Percentiles rank a stretch among this genome's conserved stretches.
Evolutionary conservation across 2,888 invertebrate species (phyloP).

Genomic region (Diloba caeruleocephala): DNA sequence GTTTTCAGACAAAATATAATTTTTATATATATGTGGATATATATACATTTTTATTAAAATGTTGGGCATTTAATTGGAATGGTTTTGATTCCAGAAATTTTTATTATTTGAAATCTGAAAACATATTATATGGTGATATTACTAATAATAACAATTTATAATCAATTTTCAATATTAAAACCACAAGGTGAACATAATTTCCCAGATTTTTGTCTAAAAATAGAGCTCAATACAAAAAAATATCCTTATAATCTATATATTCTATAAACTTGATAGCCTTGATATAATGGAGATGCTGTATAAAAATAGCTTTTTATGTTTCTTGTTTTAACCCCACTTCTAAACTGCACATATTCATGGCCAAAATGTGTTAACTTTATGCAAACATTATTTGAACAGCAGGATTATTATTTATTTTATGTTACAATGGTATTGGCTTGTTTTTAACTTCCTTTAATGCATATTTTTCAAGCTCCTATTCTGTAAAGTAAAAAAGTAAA

Average conservation of each 20-base stretch:
- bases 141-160: too few relatives aligned
- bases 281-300: slow-evolving; percentile 11
- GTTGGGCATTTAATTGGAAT: too few relatives aligned
- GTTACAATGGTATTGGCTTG: slow-evolving; percentile 2
- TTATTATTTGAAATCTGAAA: too few relatives aligned
- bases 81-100: too few relatives aligned
- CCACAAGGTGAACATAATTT: too few relatives aligned
- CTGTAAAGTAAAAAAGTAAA: slow-evolving; percentile 28
- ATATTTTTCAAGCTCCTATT: slow-evolving; percentile 6
- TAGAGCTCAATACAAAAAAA: slow-evolving; percentile 31
- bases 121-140: too few relatives aligned
- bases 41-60: too few relatives aligned
- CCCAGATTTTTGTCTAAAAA: slow-evolving; percentile 14
- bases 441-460: slow-evolving; percentile 15
- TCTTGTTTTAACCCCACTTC: slow-evolving; percentile 5
- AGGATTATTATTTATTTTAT: slow-evolving; percentile 20
- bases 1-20: slow-evolving; percentile 15
- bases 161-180: too few relatives aligned
- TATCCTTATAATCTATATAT: slow-evolving; percentile 41
- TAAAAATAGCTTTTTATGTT: slow-evolving; percentile 27
- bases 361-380: slow-evolving; percentile 19
- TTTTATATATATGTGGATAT: too few relatives aligned
- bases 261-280: slow-evolving; percentile 16
- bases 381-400: slow-evolving; percentile 38
- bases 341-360: slow-evolving; percentile 11